Evolutionary conservation across 2,797 vertebrate species (phyloP).

Genomic region (Microhierax caerulescens): DNA sequence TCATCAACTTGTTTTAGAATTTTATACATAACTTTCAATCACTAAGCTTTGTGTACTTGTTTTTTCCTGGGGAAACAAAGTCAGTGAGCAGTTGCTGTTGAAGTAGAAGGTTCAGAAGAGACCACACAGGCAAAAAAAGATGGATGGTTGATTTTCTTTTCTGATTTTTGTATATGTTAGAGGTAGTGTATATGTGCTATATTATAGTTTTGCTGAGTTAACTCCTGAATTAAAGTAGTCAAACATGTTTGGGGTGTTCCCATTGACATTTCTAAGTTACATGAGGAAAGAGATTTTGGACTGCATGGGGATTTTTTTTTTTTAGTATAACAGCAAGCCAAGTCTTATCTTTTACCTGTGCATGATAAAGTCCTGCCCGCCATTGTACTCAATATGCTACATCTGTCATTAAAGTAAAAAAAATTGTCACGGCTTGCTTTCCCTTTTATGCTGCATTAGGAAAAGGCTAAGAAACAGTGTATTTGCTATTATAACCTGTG

Average conservation of each 20-base stretch:
- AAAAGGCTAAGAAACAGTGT: background rate
- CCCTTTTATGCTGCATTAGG: background rate
- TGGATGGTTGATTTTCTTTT: accelerated
- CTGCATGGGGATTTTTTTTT: background rate
- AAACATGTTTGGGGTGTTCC: background rate
- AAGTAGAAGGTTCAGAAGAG: background rate
- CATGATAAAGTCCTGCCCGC: background rate
- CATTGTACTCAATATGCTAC: background rate
- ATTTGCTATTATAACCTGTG: background rate
- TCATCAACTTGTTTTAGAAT: background rate
- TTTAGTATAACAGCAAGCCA: background rate
- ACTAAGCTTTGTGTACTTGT: background rate
- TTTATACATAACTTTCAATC: background rate
- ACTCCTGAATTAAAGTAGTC: background rate
- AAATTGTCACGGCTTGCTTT: background rate
- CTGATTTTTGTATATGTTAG: background rate
- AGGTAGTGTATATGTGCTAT: background rate
- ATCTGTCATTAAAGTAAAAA: background rate
- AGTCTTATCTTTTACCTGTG: background rate
- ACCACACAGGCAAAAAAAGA: accelerated
- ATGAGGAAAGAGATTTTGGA: background rate
- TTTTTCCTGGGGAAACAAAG: background rate
- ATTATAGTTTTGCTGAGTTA: background rate
- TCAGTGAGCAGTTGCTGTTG: background rate
- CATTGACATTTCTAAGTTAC: background rate